A percentile compares a stretch with the other conserved stretches of the same genome.
Evolutionary conservation across 2,888 invertebrate species (phyloP).

Genomic region (Volucella inflata): DNA sequence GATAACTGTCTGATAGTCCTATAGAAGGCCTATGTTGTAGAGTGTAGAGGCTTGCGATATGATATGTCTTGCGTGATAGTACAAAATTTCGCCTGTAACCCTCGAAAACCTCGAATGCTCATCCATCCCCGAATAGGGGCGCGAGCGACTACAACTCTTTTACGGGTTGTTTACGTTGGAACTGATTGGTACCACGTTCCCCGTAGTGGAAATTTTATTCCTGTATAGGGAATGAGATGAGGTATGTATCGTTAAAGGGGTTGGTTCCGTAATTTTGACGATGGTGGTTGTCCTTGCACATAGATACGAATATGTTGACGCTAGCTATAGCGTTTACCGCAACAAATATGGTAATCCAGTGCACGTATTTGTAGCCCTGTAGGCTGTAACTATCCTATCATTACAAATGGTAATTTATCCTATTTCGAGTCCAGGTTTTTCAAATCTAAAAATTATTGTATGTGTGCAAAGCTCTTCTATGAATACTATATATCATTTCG

Average conservation of each 20-base stretch:
- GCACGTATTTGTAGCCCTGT: slow-evolving; percentile 6
- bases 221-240: neutral
- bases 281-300: slow-evolving; percentile 24
- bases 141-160: slow-evolving; percentile 42
- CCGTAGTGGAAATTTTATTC: slow-evolving; percentile 35
- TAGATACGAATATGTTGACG: slow-evolving; percentile 2
- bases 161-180: slow-evolving; percentile 71
- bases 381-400: neutral
- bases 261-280: slow-evolving; percentile 23
- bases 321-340: slow-evolving; percentile 24
- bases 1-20: slow-evolving; percentile 50
- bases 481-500: neutral
- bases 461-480: neutral
- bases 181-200: slow-evolving; percentile 73
- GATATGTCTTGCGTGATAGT: slow-evolving; percentile 68
- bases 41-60: slow-evolving; percentile 38
- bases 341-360: slow-evolving; percentile 18
- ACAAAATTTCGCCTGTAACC: slow-evolving; percentile 41
- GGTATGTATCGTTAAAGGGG: slow-evolving; percentile 25
- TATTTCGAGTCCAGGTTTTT: slow-evolving; percentile 33
- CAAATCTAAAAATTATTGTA: slow-evolving; percentile 27
- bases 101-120: slow-evolving; percentile 6
- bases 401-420: slow-evolving; percentile 58
- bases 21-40: slow-evolving; percentile 2
- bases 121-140: slow-evolving; percentile 23